Conservation (phyloP, 2,113 vertebrate species). For the Machaerirhynchus nigripectus region DNA sequence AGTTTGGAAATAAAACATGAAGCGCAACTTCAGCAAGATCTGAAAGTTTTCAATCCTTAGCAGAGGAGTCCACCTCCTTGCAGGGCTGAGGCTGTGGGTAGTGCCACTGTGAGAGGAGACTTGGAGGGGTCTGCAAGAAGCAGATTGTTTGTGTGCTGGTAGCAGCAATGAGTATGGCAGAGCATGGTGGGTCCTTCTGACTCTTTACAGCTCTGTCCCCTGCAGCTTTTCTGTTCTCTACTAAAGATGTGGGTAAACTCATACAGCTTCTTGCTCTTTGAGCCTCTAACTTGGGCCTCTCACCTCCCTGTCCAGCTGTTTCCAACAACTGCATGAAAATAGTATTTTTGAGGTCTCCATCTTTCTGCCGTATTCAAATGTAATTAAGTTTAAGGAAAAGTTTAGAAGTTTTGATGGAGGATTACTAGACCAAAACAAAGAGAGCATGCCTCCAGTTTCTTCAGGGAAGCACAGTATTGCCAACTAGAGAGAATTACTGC, state of each 20-base stretch:
- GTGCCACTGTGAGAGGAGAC: rapidly evolving
- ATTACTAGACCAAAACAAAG: neutral
- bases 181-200: neutral
- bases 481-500: neutral
- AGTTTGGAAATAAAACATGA: neutral
- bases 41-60: neutral
- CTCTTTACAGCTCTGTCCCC: neutral
- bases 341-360: neutral
- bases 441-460: neutral
- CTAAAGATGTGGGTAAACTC: neutral
- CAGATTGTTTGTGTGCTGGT: neutral
- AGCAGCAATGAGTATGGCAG: neutral
- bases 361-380: neutral
- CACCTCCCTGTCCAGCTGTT: neutral
- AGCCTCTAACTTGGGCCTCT: neutral
- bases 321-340: neutral
- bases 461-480: neutral
- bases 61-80: neutral
- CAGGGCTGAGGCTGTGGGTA: neutral
- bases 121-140: neutral
- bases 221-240: neutral
- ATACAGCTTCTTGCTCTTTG: neutral
- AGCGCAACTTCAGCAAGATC: neutral
- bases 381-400: neutral
- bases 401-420: neutral